Percentiles rank a stretch among this genome's conserved stretches.
Evolutionary conservation across 1,140 invertebrate species (phyloP).

Genomic region (Drosophila repleta): DNA sequence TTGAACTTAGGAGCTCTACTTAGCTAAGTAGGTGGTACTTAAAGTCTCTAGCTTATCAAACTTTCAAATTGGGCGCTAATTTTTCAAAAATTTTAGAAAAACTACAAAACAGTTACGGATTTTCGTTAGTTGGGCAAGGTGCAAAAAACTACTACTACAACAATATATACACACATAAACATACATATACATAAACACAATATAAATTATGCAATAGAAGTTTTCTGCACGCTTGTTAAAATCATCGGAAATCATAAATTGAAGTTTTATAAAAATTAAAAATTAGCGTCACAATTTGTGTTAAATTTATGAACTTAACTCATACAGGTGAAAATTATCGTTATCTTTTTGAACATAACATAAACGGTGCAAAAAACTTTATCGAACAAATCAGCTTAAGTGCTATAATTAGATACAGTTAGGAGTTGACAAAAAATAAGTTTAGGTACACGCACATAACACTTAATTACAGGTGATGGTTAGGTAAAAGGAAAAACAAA

Average conservation of each 20-base stretch:
- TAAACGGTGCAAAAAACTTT: conserved; percentile 81
- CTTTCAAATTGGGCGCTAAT: conserved; percentile 38
- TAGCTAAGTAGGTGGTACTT: conserved; percentile 33
- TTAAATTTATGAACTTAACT: conserved; percentile 31
- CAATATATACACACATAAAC: conserved; percentile 39
- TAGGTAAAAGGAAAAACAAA: conserved; percentile 41
- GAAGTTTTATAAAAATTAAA: too few relatives aligned
- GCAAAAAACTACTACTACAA: conserved; percentile 72
- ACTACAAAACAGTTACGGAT: conserved; percentile 8
- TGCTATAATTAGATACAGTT: conserved; percentile 69
- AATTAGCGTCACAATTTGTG: conserved; percentile 62
- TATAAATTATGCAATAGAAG: conserved; percentile 69
- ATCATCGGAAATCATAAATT: too few relatives aligned
- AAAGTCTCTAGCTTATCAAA: conserved; percentile 18
- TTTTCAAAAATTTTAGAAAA: conserved; percentile 17
- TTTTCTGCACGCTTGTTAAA: conserved; percentile 73
- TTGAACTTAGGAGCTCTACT: conserved; percentile 57
- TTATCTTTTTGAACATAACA: conserved; percentile 19
- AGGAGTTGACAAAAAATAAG: conserved; percentile 25
- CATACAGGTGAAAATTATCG: conserved; percentile 30
- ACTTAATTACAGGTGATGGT: conserved; percentile 47
- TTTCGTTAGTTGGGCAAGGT: conserved; percentile 46
- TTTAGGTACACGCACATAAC: conserved; percentile 54
- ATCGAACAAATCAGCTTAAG: conserved; percentile 38
- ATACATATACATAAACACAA: conserved; percentile 51